Percentiles rank a stretch among this genome's conserved stretches.
phyloP scores from a whole-genome alignment of 2,113 vertebrate species.

The Perccottus glenii region DNA sequence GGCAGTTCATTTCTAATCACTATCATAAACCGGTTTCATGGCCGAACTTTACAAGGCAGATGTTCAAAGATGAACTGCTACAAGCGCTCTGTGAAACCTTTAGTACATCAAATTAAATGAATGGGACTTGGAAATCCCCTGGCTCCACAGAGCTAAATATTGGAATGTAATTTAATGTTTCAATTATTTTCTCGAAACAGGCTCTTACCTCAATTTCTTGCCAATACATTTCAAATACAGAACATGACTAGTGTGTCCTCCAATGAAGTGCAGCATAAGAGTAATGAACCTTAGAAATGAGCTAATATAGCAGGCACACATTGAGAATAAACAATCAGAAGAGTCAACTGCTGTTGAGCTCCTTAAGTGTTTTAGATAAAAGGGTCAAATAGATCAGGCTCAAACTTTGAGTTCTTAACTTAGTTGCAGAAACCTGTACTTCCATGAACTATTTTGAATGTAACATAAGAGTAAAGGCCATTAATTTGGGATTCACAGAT shows the following conservation, averaged over 20 bases:
- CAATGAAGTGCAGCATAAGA: not conserved
- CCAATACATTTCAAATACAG: constrained; percentile 6
- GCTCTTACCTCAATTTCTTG: not conserved
- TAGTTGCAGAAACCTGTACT: too few relatives aligned
- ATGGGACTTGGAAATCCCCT: not conserved
- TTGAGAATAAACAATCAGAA: too few relatives aligned
- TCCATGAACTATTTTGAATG: too few relatives aligned
- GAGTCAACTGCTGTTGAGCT: too few relatives aligned
- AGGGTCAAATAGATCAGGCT: too few relatives aligned
- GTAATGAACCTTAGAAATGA: not conserved
- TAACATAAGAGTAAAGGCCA: too few relatives aligned
- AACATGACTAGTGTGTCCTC: not conserved
- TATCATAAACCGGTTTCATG: not conserved
- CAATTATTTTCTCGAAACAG: constrained; percentile 4
- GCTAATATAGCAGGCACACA: not conserved
- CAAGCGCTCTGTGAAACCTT: not conserved
- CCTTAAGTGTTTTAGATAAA: too few relatives aligned
- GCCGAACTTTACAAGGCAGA: not conserved
- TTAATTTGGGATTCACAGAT: too few relatives aligned
- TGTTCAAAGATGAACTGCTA: not conserved
- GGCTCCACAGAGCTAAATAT: not conserved
- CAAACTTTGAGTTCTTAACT: too few relatives aligned
- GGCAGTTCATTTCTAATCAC: not conserved
- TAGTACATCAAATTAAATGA: constrained; percentile 1
- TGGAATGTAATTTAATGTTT: constrained; percentile 10